Evolutionary conservation across 2,888 invertebrate genomes (phyloP).

Genomic region (Parelbella ahira): DNA sequence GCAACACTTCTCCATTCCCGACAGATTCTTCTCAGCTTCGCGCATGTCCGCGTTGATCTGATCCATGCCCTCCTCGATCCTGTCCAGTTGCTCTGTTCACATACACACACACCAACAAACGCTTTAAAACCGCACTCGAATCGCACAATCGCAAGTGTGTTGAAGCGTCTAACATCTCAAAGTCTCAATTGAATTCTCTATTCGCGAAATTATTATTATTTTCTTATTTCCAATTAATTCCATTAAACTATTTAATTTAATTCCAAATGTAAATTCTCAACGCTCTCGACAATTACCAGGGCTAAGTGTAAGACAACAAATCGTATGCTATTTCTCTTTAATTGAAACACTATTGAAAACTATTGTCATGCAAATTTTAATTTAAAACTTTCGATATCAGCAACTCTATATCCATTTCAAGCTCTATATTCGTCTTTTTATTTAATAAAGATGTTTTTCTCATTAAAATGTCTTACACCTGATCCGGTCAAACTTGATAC

Average conservation of each 20-base stretch:
- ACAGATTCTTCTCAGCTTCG: constrained; percentile 99
- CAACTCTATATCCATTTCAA: constrained; percentile 50
- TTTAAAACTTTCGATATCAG: constrained; percentile 39
- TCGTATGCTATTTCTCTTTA: no score
- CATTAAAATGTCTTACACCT: constrained; percentile 64
- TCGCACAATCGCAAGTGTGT: constrained; percentile 42
- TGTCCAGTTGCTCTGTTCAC: constrained; percentile 97
- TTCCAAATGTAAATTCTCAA: constrained; percentile 75
- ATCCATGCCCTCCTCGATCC: constrained; percentile 99
- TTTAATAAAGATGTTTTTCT: no score
- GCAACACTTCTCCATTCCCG: constrained; percentile 99
- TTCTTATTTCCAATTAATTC: no score
- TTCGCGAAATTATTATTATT: constrained; percentile 28
- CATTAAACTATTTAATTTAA: no score
- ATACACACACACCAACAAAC: constrained; percentile 51
- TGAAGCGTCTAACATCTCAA: constrained; percentile 60
- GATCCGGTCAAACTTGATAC: constrained; percentile 55
- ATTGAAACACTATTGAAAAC: constrained; percentile 4
- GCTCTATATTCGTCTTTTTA: constrained; percentile 53
- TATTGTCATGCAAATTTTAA: constrained; percentile 49
- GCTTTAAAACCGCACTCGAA: constrained; percentile 52
- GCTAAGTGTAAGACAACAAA: constrained; percentile 68
- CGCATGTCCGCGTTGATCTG: constrained; percentile 99
- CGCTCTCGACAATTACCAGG: constrained; percentile 77
- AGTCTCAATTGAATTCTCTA: constrained; percentile 28